Base-by-base conservation (phyloP, 23 tunicate species). In the Ascidia mentula region DNA sequence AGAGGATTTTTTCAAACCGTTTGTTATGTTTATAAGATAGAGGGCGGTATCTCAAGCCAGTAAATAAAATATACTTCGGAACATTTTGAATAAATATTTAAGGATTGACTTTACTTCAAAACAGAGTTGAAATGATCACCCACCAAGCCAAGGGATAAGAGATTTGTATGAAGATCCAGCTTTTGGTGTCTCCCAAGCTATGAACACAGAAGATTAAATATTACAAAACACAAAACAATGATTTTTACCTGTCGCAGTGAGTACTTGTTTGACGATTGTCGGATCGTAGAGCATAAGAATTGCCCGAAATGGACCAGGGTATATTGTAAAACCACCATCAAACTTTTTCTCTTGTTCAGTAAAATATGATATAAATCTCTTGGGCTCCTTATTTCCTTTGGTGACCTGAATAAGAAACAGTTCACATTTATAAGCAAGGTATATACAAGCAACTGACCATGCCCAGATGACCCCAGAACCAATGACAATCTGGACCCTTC, bases 391-490 rank as follows among this genome's bases (percentile, higher is more conserved):
- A 46, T 79, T 79, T 9, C 83, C 83, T 60, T 65, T 79, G 6
- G 83, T 79, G 20, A 79, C 81, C 81, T 77, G 32, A 70, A 70
- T 70, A 70, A 4, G 32, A 70, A 70, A 70, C n/a, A n/a, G n/a
- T n/a, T n/a, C n/a, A n/a, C n/a, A n/a, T n/a, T n/a, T n/a, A n/a
- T n/a, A n/a, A n/a, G n/a, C n/a, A n/a, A n/a, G n/a, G n/a, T n/a
- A n/a, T n/a, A n/a, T n/a, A n/a, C n/a, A n/a, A n/a, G 28, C 9
- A 76, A 39, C 72, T 46, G 36, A 72, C 91, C 85, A 69, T 72
- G 34, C 82, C 85, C 71, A 76, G 36, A 60, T 88, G 92, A 34
- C 92, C 92, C 83, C 83, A 88, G 71, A 88, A 82, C 92, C 92
- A 88, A 72, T 88, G 92, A 45, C 73, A 42, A 3, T 69, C 59